Evolutionary conservation across 2,113 vertebrate species (phyloP).

Genomic region (Ceratotherium simum): DNA sequence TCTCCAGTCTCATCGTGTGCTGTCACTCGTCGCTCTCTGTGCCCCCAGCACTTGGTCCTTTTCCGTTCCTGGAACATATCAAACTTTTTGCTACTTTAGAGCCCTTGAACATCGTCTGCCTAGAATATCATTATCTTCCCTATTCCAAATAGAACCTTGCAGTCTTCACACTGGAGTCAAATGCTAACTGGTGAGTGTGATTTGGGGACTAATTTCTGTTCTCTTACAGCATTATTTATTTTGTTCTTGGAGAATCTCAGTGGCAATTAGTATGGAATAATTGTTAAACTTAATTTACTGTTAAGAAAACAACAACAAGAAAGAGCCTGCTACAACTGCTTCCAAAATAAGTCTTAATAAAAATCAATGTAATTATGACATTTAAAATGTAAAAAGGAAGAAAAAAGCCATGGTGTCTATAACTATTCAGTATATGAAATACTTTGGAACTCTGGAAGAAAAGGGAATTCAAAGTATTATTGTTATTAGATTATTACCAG

Average conservation of each 20-base stretch:
- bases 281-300: conserved; percentile 32
- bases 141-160: conserved; percentile 12
- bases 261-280: neutral
- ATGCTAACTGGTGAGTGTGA: conserved; percentile 4
- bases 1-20: neutral
- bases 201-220: conserved; percentile 53
- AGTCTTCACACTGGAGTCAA: neutral
- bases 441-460: conserved; percentile 23
- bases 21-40: neutral
- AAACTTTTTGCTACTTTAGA: neutral
- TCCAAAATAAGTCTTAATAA: conserved; percentile 55
- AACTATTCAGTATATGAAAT: conserved; percentile 39
- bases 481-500: conserved; percentile 1
- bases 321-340: neutral
- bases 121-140: neutral
- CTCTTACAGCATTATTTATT: conserved; percentile 45
- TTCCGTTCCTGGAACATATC: neutral
- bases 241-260: conserved; percentile 29
- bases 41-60: neutral
- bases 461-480: conserved; percentile 37
- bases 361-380: conserved; percentile 48
- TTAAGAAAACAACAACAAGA: conserved; percentile 52
- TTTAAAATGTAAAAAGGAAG: conserved; percentile 30
- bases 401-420: neutral
- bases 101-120: neutral